Conservation (phyloP, 2,888 invertebrate genomes). For the Abscondita cerata region DNA sequence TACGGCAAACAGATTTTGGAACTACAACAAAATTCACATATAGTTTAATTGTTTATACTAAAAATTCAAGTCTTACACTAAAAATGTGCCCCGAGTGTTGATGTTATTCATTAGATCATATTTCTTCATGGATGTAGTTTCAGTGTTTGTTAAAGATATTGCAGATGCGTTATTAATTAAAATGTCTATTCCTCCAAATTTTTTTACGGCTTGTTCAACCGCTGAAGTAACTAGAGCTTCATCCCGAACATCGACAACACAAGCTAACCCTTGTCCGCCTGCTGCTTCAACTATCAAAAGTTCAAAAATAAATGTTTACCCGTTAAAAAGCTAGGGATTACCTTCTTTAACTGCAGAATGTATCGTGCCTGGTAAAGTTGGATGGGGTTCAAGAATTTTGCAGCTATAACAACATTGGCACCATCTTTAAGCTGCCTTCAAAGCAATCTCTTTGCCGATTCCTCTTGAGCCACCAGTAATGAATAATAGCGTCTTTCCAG, state of each 20-base stretch:
- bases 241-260: constrained; percentile 83
- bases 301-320: neutral
- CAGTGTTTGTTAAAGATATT: constrained; percentile 83
- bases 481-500: constrained; percentile 86
- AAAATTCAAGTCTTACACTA: no score
- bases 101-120: constrained; percentile 96
- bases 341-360: constrained; percentile 90
- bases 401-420: constrained; percentile 89
- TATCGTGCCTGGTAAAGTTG: constrained; percentile 91
- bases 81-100: constrained; percentile 94
- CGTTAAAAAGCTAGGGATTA: constrained; percentile 51
- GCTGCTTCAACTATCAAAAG: constrained; percentile 77
- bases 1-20: constrained; percentile 91
- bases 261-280: constrained; percentile 87
- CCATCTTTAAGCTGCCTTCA: constrained; percentile 93
- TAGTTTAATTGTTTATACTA: no score
- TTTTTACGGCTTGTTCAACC: constrained; percentile 65
- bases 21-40: constrained; percentile 64
- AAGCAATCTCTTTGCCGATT: constrained; percentile 93
- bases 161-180: constrained; percentile 96
- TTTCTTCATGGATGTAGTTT: constrained; percentile 92
- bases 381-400: constrained; percentile 92
- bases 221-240: no score
- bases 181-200: constrained; percentile 96
- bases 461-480: constrained; percentile 97